Base-by-base conservation (phyloP, 2,113 vertebrate genomes). In the Microcebus murinus region DNA sequence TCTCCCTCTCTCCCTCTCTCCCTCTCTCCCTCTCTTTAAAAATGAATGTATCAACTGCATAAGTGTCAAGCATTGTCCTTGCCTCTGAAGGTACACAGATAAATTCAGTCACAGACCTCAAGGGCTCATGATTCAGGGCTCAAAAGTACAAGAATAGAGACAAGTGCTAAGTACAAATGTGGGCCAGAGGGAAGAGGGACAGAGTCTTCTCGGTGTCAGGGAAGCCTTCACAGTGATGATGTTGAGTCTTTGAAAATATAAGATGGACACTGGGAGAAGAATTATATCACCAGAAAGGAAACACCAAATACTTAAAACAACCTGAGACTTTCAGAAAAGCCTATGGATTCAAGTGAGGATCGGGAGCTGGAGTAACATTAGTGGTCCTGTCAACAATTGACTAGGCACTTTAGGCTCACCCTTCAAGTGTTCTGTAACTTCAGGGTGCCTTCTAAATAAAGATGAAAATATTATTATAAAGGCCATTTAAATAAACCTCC, bases 391-490 rank as follows among this genome's bases (percentile, higher is more conserved):
- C 87, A 92, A 80, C 81, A 90, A 81, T 42, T 50, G 76, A 45
- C 9, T 79, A 55, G 36, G 31, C 74, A 55, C 34, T 76, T 74
- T 42, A 74, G 42, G 23, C 36, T 91, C 29, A 48, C 70, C 68
- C 55, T 63, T 67, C 25, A 63, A 92, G 80, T 70, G 57, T 70
- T 90, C 73, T 93, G 39, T 48, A 92, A 94, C 27, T 67, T 92
- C 50, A 80, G 27, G 42, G 85, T 92, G 91, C 34, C 36, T 96
- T 91, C 85, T 90, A 48, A 77, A 71, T 68, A 94, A 81, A 95
- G 96, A 92, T 59, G 82, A 95, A 96, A 96, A 95, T 91, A 95
- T 91, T 93, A 85, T 89, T 89, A 91, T 85, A 95, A 97, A 87
- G 89, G 63, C 42, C 45, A 83, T 83, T 95, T 94, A 96, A 97